phyloP scores from a whole-genome alignment of 1,140 invertebrate species.

The Drosophila elegans region DNA sequence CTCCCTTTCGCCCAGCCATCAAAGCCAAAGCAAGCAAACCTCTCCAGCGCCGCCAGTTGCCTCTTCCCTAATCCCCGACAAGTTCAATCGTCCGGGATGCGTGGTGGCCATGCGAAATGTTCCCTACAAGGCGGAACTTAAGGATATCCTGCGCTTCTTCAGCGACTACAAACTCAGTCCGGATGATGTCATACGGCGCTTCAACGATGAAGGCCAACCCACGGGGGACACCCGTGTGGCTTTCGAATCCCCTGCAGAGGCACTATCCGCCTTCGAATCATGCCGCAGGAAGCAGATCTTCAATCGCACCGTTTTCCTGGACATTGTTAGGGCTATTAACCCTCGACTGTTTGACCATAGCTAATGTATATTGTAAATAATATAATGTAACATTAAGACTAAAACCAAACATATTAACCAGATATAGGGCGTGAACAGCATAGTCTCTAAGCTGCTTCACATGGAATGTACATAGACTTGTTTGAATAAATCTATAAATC shows the following conservation, averaged over 20 bases:
- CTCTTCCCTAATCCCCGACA: constrained; percentile 85
- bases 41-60: not conserved
- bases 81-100: constrained; percentile 92
- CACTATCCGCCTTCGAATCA: constrained; percentile 89
- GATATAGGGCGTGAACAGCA: not conserved
- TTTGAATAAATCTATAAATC: not conserved
- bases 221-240: constrained; percentile 95
- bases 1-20: constrained; percentile 11
- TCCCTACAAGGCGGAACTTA: constrained; percentile 92
- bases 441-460: not conserved
- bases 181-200: constrained; percentile 92
- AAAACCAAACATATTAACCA: not conserved
- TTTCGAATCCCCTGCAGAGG: constrained; percentile 91
- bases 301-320: constrained; percentile 75
- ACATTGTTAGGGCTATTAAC: constrained; percentile 60
- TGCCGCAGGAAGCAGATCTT: constrained; percentile 69
- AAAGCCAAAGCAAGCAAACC: not conserved
- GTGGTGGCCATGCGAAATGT: constrained; percentile 94
- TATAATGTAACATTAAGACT: not conserved
- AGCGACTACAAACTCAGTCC: constrained; percentile 90
- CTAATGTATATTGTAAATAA: constrained; percentile 36
- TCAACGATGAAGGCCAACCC: constrained; percentile 92
- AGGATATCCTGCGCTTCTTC: constrained; percentile 95
- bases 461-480: constrained; percentile 3
- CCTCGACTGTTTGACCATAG: not conserved